Percentiles rank a stretch among this genome's conserved stretches.
phyloP scores from a whole-genome alignment of 2,113 vertebrate species.

The Grammomys dolichurus region DNA sequence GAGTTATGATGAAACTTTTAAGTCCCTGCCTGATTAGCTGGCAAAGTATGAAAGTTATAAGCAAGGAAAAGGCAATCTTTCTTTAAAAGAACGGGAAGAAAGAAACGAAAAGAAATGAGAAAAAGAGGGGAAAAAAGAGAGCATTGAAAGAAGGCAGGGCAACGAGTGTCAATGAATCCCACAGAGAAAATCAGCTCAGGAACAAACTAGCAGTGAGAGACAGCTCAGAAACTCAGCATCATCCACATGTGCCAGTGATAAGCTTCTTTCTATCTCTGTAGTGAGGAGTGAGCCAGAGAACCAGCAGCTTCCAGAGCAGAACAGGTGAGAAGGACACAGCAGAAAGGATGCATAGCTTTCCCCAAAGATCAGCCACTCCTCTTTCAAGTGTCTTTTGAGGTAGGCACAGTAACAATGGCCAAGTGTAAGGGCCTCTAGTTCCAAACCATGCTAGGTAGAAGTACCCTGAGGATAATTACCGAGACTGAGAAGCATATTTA shows the following conservation, averaged over 20 bases:
- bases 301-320: slow-evolving; percentile 4
- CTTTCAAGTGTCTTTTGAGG: slow-evolving; percentile 36
- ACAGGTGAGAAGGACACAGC: slow-evolving; percentile 9
- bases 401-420: slow-evolving; percentile 27
- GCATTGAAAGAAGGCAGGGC: neutral
- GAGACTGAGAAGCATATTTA: slow-evolving; percentile 25
- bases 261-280: slow-evolving; percentile 25
- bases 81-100: neutral
- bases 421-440: slow-evolving; percentile 26
- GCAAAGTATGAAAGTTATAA: slow-evolving; percentile 3
- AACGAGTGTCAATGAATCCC: slow-evolving; percentile 3
- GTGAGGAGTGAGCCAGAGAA: slow-evolving; percentile 35
- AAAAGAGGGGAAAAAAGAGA: neutral
- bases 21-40: neutral
- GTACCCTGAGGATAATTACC: slow-evolving; percentile 24
- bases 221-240: slow-evolving; percentile 30
- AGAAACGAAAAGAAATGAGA: neutral
- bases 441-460: slow-evolving; percentile 28
- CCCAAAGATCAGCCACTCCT: neutral
- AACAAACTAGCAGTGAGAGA: slow-evolving; percentile 37
- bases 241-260: neutral
- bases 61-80: neutral
- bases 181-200: slow-evolving; percentile 12
- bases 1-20: slow-evolving; percentile 53
- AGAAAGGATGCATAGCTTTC: neutral